Evolutionary conservation across 2,888 invertebrate species (phyloP).

Genomic region (Melieria crassipennis): DNA sequence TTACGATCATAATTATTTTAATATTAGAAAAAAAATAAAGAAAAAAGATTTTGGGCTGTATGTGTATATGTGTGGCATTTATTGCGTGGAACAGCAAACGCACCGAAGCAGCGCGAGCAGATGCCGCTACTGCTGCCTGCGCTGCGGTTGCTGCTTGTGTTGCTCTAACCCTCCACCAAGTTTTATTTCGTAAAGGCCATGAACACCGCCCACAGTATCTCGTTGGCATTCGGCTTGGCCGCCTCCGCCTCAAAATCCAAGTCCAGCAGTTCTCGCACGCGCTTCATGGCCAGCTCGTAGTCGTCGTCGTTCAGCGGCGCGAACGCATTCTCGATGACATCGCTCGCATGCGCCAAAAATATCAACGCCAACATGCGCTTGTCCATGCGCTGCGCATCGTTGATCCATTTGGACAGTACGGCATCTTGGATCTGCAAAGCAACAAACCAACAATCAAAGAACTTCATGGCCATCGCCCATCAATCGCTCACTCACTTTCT

Average conservation of each 20-base stretch:
- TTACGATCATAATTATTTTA: slow-evolving; percentile 18
- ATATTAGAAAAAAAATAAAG: slow-evolving; percentile 4
- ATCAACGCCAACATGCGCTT: slow-evolving; percentile 92
- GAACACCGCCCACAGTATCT: slow-evolving; percentile 99
- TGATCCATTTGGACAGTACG: slow-evolving; percentile 94
- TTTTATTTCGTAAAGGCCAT: slow-evolving; percentile 96
- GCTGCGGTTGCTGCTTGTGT: slow-evolving; percentile 9
- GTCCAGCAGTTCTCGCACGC: slow-evolving; percentile 94
- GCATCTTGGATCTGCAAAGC: slow-evolving; percentile 90
- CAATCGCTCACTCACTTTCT: slow-evolving; percentile 77
- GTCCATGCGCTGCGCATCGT: slow-evolving; percentile 97
- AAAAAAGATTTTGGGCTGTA: slow-evolving; percentile 20
- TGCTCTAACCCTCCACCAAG: slow-evolving; percentile 19
- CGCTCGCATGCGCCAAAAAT: slow-evolving; percentile 96
- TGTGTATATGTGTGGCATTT: slow-evolving; percentile 28
- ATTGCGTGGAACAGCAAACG: not conserved
- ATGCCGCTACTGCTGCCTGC: not conserved
- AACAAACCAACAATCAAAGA: not conserved
- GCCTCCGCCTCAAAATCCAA: slow-evolving; percentile 97
- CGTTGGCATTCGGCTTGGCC: slow-evolving; percentile 88
- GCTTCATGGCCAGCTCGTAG: slow-evolving; percentile 97
- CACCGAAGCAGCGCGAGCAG: not conserved
- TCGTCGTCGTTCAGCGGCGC: slow-evolving; percentile 97
- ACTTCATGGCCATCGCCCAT: not conserved
- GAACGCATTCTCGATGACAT: slow-evolving; percentile 99